phyloP scores from a whole-genome alignment of 2,888 invertebrate genomes.

The Harmothoe impar region DNA sequence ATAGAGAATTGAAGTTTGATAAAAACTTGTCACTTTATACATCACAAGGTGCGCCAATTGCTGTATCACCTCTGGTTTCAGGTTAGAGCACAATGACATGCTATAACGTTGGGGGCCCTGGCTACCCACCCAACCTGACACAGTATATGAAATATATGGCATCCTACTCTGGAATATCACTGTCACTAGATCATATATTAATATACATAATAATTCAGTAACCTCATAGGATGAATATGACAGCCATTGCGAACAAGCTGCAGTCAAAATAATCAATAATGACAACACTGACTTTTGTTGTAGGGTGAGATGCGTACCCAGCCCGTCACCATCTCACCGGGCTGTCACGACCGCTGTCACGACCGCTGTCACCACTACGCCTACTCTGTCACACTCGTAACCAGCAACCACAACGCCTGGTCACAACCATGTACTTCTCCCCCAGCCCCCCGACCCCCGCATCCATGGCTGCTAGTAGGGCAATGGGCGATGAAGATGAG shows the following conservation, averaged over 20 bases:
- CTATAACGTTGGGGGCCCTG: constrained; percentile 5
- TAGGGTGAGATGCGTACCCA: constrained; percentile 2
- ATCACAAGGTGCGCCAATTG: constrained; percentile 55
- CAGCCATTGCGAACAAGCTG: constrained; percentile 9
- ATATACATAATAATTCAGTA: constrained; percentile 54
- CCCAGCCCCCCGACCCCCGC: neutral
- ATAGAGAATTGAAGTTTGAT: constrained; percentile 46
- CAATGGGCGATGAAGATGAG: constrained; percentile 48
- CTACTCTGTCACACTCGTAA: neutral
- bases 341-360: neutral
- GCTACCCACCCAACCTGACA: constrained; percentile 6
- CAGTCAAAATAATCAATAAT: constrained; percentile 52
- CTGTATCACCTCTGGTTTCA: constrained; percentile 36
- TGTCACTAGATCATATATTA: constrained; percentile 57
- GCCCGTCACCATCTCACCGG: neutral
- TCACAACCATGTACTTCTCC: neutral
- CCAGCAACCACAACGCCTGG: constrained; percentile 29
- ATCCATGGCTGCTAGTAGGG: neutral
- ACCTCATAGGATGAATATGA: constrained; percentile 53
- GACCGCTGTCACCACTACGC: neutral
- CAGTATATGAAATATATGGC: constrained; percentile 54
- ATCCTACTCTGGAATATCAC: constrained; percentile 57
- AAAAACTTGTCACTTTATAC: constrained; percentile 57
- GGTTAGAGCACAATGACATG: neutral
- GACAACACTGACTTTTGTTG: constrained; percentile 47